phyloP scores from a whole-genome alignment of 2,113 vertebrate species.

The Daubentonia madagascariensis region DNA sequence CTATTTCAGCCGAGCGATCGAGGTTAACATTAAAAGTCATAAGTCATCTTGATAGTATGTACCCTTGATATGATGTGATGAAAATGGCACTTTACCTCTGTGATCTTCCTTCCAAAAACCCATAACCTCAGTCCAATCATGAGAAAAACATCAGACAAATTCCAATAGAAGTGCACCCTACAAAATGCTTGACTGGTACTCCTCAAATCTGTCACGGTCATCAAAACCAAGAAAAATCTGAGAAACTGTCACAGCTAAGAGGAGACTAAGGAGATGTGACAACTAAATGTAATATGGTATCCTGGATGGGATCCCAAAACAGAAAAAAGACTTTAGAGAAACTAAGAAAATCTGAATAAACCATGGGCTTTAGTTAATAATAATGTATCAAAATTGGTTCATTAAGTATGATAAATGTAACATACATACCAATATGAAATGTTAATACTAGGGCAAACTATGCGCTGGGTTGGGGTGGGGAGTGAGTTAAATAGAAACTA shows the following conservation, averaged over 20 bases:
- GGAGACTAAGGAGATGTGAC: neutral
- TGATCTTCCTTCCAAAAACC: neutral
- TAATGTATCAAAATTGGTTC: neutral
- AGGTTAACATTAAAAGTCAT: constrained; percentile 6
- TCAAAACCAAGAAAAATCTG: constrained; percentile 25
- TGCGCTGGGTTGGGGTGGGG: neutral
- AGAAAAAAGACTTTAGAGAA: neutral
- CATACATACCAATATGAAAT: neutral
- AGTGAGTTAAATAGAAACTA: neutral
- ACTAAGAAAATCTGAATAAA: neutral
- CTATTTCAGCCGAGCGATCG: neutral
- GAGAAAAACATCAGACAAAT: constrained; percentile 13
- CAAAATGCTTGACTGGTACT: neutral
- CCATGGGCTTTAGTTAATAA: neutral
- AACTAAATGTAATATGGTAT: neutral
- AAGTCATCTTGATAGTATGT: neutral
- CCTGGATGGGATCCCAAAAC: neutral
- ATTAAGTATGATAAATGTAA: neutral
- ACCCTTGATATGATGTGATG: neutral
- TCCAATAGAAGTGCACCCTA: neutral
- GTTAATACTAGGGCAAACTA: neutral
- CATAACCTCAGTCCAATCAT: neutral
- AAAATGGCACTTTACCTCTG: neutral
- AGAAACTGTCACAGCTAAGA: constrained; percentile 17
- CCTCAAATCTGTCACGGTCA: neutral